Conservation (phyloP, 2,113 vertebrate species). For the Lamprotornis superbus region DNA sequence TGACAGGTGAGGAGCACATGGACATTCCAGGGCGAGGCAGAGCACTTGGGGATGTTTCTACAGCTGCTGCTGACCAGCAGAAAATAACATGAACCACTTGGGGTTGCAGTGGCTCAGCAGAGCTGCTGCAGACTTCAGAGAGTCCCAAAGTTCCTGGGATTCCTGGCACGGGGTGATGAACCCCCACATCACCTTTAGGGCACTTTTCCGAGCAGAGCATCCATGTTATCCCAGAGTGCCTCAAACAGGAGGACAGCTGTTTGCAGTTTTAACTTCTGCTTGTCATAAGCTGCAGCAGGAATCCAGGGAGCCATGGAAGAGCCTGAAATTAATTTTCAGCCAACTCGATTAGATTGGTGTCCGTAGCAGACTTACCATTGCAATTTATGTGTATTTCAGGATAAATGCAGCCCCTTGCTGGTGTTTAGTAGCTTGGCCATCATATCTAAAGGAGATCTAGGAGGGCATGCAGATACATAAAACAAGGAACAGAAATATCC, state of each 20-base stretch:
- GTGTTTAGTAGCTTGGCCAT: neutral
- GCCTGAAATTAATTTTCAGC: neutral
- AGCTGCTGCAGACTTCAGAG: neutral
- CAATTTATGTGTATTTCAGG: neutral
- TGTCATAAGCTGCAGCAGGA: neutral
- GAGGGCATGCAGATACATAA: neutral
- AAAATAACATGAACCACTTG: constrained; percentile 33
- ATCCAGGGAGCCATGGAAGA: neutral
- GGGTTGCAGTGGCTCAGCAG: neutral
- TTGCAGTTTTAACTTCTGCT: constrained; percentile 3
- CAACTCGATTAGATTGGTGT: rapidly evolving
- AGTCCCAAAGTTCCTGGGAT: constrained; percentile 8
- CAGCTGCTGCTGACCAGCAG: constrained; percentile 68
- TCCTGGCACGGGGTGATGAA: neutral
- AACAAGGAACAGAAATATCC: neutral
- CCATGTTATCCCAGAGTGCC: neutral
- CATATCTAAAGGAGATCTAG: neutral
- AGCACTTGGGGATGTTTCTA: constrained; percentile 58
- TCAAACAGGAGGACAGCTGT: neutral
- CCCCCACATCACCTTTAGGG: neutral
- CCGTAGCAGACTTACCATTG: neutral
- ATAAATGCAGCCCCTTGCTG: neutral
- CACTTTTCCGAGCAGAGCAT: neutral
- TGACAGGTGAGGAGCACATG: constrained; percentile 72
- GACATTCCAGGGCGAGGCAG: neutral